Percentiles rank a stretch among this genome's conserved stretches.
These are phyloP conservation scores for Meloe dianella DNA, from an alignment of 2,888 invertebrate species.

Conservation along the genomic window DNA sequence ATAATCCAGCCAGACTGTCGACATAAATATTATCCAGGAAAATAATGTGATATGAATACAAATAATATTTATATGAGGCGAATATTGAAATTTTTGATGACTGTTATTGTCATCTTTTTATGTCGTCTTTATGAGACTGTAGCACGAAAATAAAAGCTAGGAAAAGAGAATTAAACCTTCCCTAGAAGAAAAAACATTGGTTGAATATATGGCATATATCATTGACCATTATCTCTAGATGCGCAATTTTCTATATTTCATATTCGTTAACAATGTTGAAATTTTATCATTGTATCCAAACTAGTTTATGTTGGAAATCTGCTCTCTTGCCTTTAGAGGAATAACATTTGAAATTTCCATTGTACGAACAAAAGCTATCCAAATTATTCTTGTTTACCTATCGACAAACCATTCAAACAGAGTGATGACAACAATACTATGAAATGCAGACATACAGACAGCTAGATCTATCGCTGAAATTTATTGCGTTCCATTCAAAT, in stretches of 20 bases:
- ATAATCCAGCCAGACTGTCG: constrained; percentile 21
- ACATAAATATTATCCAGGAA: constrained; percentile 22
- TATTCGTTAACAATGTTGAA: constrained; percentile 3
- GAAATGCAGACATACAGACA: constrained; percentile 6
- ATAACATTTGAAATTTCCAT: constrained; percentile 5
- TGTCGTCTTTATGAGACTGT: background rate
- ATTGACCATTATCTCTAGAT: background rate
- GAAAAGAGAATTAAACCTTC: background rate
- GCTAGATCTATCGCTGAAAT: background rate
- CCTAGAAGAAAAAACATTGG: background rate
- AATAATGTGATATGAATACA: constrained; percentile 1
- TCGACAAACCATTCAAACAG: background rate
- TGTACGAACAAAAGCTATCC: constrained; percentile 11
- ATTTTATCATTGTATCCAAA: background rate
- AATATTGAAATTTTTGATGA: constrained; percentile 7
- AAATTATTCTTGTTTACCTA: constrained; percentile 12
- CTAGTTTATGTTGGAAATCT: background rate
- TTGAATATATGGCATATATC: background rate
- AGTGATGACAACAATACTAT: constrained; percentile 1
- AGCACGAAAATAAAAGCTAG: background rate
- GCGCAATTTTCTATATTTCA: background rate
- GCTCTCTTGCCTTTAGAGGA: background rate
- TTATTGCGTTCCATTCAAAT: constrained; percentile 8
- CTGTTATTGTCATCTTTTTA: background rate
- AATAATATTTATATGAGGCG: background rate